Base-by-base conservation (phyloP, 1,140 invertebrate genomes). In the Drosophila bocki region DNA sequence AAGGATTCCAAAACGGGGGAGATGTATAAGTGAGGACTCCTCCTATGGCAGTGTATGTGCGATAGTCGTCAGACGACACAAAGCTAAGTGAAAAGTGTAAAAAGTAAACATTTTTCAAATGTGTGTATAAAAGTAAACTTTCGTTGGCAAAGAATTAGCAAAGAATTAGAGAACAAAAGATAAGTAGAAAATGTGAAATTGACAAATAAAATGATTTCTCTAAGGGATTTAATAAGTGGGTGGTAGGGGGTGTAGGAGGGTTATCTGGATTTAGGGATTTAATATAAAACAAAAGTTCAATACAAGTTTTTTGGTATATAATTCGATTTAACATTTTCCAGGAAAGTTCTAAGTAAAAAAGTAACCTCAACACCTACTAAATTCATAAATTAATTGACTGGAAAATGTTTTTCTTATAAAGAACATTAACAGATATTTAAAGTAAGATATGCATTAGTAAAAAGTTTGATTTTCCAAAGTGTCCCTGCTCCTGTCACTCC, bases 51-150 rank as follows among this genome's bases (percentile, higher is more conserved):
- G 50, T 51, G 65, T 71, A 57, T 67, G 67, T 68, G 48, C 63
- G 63, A 59, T 76, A 48, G 72, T 39, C 72, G 72, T 39, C 48
- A 42, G 75, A 56, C 75, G 75, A 77, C 75, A 77, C 71, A 70
- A 68, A 75, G 71, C 56, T 62, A 74, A 74, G 57, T 54, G 57
- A 54, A 62, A 74, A 74, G 71, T 74, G 71, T 74, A 62, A 54
- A 70, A 56, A 47, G 70, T 74, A 62, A 72, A 72, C 69, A 72
- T 59, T 72, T 59, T 70, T 51, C 22, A 59, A 50, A 71, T 41
- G 64, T 50, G 17, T 50, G 64, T 58, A n/a, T 48, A 33, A 33
- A 35, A 22, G 64, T 41, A 37, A 72, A 59, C 65, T 58, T 71
- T 48, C 42, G 53, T 59, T 71, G 48, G 69, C 42, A 50, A 48